These are phyloP conservation scores for Andrena flavipes DNA, from an alignment of 2,888 invertebrate species.

Conservation along the genomic window DNA sequence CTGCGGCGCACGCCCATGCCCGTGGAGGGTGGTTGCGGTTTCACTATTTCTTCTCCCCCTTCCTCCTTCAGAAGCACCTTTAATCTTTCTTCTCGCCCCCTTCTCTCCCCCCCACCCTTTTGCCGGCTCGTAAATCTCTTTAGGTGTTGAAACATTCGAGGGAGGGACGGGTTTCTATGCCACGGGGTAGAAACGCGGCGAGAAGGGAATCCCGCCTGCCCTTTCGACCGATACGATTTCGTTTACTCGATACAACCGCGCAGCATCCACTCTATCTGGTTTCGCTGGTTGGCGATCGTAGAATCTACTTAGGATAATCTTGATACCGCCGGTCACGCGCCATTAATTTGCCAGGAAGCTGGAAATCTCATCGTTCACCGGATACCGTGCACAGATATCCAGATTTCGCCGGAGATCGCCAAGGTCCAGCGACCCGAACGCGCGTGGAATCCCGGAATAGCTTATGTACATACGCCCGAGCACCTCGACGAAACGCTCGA, in stretches of 20 bases:
- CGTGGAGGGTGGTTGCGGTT: conserved; percentile 82
- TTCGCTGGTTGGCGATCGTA: background rate
- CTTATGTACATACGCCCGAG: background rate
- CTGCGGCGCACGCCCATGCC: conserved; percentile 81
- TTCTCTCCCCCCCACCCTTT: conserved; percentile 35
- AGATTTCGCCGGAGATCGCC: conserved; percentile 7
- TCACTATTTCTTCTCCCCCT: conserved; percentile 70
- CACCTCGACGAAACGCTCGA: conserved; percentile 10
- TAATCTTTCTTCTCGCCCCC: conserved; percentile 44
- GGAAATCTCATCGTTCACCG: no score
- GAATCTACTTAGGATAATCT: no score
- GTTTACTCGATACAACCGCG: conserved; percentile 8
- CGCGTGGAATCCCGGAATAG: conserved; percentile 4
- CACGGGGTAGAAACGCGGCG: conserved; percentile 32
- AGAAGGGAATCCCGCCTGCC: conserved; percentile 9
- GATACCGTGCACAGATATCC: background rate
- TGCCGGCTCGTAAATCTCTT: conserved; percentile 78
- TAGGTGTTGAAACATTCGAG: conserved; percentile 75
- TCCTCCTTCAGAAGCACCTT: conserved; percentile 45
- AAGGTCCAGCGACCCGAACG: conserved; percentile 7
- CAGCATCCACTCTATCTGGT: background rate
- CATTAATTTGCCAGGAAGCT: no score
- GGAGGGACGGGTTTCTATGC: conserved; percentile 47
- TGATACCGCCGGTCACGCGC: no score
- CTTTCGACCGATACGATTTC: conserved; percentile 14